Evolutionary conservation across 1,140 invertebrate species (phyloP).

Genomic region (Campodea augens): DNA sequence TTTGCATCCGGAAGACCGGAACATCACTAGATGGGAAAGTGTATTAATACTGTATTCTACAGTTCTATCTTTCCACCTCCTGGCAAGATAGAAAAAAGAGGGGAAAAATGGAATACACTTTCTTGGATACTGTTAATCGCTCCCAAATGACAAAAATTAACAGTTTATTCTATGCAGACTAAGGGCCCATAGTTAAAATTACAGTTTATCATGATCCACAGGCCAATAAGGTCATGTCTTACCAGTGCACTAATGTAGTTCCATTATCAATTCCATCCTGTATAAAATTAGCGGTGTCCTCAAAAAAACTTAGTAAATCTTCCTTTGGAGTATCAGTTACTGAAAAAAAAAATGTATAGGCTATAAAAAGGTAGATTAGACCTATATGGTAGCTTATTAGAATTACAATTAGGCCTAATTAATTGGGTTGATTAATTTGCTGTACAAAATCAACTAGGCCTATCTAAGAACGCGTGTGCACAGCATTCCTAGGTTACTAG

Average conservation of each 20-base stretch:
- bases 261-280: conserved; percentile 33
- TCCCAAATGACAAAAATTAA: too few species aligned
- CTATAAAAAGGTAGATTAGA: neutral
- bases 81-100: too few species aligned
- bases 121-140: too few species aligned
- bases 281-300: conserved; percentile 52
- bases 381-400: neutral
- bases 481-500: neutral
- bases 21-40: too few species aligned
- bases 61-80: too few species aligned
- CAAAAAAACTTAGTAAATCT: conserved; percentile 55
- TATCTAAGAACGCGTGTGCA: neutral
- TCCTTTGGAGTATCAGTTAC: conserved; percentile 62
- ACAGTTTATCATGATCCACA: too few species aligned
- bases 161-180: too few species aligned
- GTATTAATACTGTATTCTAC: too few species aligned
- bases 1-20: too few species aligned
- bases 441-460: neutral
- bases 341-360: conserved; percentile 19
- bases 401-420: neutral
- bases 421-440: neutral
- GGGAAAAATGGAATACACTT: too few species aligned
- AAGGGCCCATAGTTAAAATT: too few species aligned
- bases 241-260: conserved; percentile 59
- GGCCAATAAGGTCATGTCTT: conserved; percentile 16